Conservation (phyloP, 2,113 vertebrate species). For the Gavia stellata region DNA sequence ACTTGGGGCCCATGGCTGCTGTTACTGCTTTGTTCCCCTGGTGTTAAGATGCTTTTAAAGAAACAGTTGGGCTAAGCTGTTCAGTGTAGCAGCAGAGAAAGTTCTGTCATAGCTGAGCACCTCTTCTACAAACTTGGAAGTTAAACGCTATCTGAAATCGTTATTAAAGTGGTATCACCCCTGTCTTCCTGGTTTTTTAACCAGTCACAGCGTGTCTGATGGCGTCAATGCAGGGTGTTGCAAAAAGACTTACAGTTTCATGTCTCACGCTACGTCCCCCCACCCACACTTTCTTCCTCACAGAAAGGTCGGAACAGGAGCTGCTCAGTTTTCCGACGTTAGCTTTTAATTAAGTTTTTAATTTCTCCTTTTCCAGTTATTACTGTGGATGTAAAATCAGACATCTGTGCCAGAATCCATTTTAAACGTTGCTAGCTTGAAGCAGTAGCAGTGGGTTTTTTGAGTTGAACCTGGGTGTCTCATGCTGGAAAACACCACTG, state of each 20-base stretch:
- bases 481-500: background rate
- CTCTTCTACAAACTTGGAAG: background rate
- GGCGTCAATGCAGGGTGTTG: background rate
- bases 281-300: background rate
- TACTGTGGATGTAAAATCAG: background rate
- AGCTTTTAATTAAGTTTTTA: background rate
- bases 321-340: background rate
- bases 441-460: background rate
- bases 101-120: background rate
- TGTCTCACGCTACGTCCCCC: fast-evolving
- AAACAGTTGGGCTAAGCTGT: background rate
- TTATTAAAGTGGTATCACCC: background rate
- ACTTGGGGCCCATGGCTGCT: background rate
- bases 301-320: background rate
- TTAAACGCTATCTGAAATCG: fast-evolving
- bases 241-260: background rate
- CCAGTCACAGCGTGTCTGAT: background rate
- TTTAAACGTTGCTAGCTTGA: background rate
- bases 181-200: background rate
- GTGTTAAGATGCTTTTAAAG: background rate
- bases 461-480: background rate
- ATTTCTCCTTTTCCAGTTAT: background rate
- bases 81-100: background rate
- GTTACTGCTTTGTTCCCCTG: background rate
- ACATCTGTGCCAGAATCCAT: background rate